A percentile compares a stretch with the other conserved stretches of the same genome.
phyloP scores from a whole-genome alignment of 2,888 invertebrate species.

The Stratiomys singularior region DNA sequence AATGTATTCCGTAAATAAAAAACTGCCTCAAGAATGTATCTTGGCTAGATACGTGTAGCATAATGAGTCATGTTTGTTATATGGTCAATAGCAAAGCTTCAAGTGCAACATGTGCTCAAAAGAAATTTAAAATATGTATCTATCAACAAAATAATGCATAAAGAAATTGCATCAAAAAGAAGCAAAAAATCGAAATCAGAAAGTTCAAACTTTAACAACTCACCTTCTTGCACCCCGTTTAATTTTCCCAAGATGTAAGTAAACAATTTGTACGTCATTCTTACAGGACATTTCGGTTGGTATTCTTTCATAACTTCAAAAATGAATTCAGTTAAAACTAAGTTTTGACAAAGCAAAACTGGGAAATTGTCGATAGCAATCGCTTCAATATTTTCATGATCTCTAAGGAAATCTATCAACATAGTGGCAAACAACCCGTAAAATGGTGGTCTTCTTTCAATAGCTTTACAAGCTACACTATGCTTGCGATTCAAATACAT shows the following conservation, averaged over 20 bases:
- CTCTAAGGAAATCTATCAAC: constrained; percentile 44
- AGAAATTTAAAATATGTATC: no score
- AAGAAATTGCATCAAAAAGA: no score
- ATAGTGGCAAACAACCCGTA: constrained; percentile 46
- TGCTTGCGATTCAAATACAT: constrained; percentile 27
- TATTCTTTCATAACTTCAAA: constrained; percentile 19
- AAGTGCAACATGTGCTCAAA: no score
- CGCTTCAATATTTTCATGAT: background rate
- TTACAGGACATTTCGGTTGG: background rate
- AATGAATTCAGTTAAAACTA: background rate
- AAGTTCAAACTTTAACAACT: no score
- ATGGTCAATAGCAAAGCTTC: no score
- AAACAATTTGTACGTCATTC: constrained; percentile 13
- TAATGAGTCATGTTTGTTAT: no score
- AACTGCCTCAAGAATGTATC: no score
- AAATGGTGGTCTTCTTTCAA: background rate
- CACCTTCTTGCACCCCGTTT: background rate
- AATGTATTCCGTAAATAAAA: no score
- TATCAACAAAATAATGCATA: no score
- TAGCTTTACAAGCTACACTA: background rate
- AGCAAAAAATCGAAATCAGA: no score
- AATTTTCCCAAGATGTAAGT: constrained; percentile 19
- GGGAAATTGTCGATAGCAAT: constrained; percentile 6
- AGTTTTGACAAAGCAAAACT: constrained; percentile 9
- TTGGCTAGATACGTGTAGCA: no score